Percentiles rank a stretch among this genome's conserved stretches.
Conservation (phyloP, 2,888 invertebrate species). For the Thalpophila matura region DNA sequence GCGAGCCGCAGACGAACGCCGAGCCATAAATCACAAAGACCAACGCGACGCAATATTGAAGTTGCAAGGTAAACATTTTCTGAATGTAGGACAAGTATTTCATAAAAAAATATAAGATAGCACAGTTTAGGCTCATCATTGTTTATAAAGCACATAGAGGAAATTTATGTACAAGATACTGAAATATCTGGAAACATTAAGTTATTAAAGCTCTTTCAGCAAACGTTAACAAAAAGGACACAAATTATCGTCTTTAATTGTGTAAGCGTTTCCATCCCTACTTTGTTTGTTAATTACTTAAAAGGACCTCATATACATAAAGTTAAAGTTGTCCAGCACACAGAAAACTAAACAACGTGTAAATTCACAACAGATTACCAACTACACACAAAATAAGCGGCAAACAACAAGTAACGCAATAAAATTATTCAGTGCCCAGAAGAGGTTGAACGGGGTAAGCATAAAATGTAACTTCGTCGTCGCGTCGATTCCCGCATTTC, state of each 20-base stretch:
- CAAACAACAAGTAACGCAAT: slow-evolving; percentile 62
- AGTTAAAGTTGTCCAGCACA: slow-evolving; percentile 41
- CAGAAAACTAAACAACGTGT: slow-evolving; percentile 47
- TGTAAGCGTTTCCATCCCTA: slow-evolving; percentile 20
- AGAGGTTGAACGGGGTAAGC: slow-evolving; percentile 34
- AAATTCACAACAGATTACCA: slow-evolving; percentile 62
- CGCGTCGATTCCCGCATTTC: slow-evolving; percentile 54
- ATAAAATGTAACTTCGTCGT: slow-evolving; percentile 59
- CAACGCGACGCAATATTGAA: slow-evolving; percentile 42
- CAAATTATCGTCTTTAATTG: slow-evolving; percentile 17
- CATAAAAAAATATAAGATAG: slow-evolving; percentile 8
- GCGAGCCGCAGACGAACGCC: slow-evolving; percentile 41
- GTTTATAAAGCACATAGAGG: neutral
- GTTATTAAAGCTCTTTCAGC: neutral
- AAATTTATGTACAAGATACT: neutral
- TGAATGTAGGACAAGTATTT: slow-evolving; percentile 7
- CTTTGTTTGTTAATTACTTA: slow-evolving; percentile 50
- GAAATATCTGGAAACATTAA: neutral
- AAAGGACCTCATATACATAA: slow-evolving; percentile 47
- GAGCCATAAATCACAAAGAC: slow-evolving; percentile 54
- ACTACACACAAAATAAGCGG: slow-evolving; percentile 56
- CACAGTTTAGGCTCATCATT: slow-evolving; percentile 2
- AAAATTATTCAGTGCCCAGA: slow-evolving; percentile 60
- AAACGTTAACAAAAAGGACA: slow-evolving; percentile 1
- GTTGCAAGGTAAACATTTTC: slow-evolving; percentile 29